Evolutionary conservation across 2,888 invertebrate species (phyloP).

Genomic region (Drosophila pseudotalamancana): DNA sequence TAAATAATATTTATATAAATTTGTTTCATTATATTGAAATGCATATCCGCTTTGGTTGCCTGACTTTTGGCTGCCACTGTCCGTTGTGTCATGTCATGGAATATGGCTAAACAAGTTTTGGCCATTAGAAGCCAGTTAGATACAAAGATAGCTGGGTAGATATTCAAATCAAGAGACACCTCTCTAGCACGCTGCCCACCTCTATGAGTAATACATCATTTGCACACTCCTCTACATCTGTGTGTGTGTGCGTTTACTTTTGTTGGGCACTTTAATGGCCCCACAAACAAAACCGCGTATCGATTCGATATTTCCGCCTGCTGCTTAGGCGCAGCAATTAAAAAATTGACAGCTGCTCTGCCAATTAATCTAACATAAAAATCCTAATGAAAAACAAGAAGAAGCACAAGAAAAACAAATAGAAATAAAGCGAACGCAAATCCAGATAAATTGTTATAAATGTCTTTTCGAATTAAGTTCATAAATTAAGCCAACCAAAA

Average conservation of each 20-base stretch:
- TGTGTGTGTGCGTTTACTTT: slow-evolving; percentile 2
- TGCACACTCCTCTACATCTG: background rate
- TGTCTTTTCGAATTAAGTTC: slow-evolving; percentile 72
- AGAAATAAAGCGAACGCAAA: slow-evolving; percentile 40
- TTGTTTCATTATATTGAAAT: background rate
- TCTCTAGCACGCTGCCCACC: background rate
- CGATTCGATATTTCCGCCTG: slow-evolving; percentile 61
- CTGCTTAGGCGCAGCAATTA: slow-evolving; percentile 71
- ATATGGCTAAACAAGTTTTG: slow-evolving; percentile 59
- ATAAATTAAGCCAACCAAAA: slow-evolving; percentile 63
- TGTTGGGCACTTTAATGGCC: slow-evolving; percentile 40
- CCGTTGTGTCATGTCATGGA: slow-evolving; percentile 30
- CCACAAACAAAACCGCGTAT: slow-evolving; percentile 19
- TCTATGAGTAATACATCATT: slow-evolving; percentile 46
- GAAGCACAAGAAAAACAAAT: slow-evolving; percentile 5
- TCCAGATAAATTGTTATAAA: slow-evolving; percentile 74
- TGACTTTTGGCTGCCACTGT: slow-evolving; percentile 46
- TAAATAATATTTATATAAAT: background rate
- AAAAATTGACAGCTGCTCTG: slow-evolving; percentile 61
- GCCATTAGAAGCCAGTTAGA: slow-evolving; percentile 44
- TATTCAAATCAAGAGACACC: slow-evolving; percentile 23
- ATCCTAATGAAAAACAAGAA: slow-evolving; percentile 10
- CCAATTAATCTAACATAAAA: slow-evolving; percentile 67
- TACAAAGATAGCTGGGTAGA: slow-evolving; percentile 1
- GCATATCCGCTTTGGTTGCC: background rate